Evolutionary conservation across 2,797 vertebrate species (phyloP).

Genomic region (Calcarius lapponicus): DNA sequence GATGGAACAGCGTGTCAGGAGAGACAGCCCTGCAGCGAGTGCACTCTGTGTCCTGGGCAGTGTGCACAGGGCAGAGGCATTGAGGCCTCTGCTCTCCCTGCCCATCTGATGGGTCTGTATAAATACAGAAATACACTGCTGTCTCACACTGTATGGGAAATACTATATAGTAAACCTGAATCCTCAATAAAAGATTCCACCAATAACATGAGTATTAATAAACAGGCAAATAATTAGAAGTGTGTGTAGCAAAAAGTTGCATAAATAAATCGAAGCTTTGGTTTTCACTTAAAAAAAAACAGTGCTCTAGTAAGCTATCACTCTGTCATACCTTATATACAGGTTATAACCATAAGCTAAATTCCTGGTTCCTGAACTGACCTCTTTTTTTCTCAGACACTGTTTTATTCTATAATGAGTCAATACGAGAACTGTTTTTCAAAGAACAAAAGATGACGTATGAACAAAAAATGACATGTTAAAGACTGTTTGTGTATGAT

Average conservation of each 20-base stretch:
- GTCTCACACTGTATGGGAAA: not conserved
- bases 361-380: not conserved
- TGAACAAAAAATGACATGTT: not conserved
- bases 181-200: not conserved
- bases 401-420: not conserved
- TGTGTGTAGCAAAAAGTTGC: not conserved
- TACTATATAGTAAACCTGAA: not conserved
- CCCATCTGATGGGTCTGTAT: not conserved
- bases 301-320: not conserved
- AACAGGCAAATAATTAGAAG: not conserved
- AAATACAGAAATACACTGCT: not conserved
- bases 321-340: not conserved
- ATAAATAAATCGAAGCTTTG: not conserved
- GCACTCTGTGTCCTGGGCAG: not conserved
- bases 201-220: not conserved
- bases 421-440: not conserved
- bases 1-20: not conserved
- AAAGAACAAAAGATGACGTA: not conserved
- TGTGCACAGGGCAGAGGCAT: fast-evolving
- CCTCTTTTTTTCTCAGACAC: not conserved
- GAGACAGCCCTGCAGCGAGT: not conserved
- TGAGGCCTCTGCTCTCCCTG: not conserved
- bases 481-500: not conserved
- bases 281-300: not conserved
- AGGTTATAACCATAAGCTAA: not conserved